Base-by-base conservation (phyloP, 2,113 vertebrate species). In the Carassius gibelio region DNA sequence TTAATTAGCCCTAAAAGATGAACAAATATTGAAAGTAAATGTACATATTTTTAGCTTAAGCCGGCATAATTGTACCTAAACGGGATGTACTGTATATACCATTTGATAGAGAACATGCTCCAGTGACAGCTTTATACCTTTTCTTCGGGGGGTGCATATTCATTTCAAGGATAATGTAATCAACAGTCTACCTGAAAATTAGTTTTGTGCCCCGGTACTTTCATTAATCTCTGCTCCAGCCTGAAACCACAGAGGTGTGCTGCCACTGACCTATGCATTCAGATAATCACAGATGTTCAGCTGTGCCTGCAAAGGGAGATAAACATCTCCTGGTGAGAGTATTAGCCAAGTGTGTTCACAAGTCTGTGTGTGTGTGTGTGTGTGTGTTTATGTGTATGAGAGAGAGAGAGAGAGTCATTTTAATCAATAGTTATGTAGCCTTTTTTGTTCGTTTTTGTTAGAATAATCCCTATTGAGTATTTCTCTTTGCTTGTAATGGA, bases 241-340 rank as follows among this genome's bases (percentile, higher is more conserved):
- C 79, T 8, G n/a, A 52, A 81, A 45, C 15, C 8, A 6, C 38
- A 69, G 62, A 81, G 62, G 80, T 69, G 42, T 81, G 64, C 66
- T 2, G 45, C 5, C 30, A 23, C 66, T 72, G 66, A 72, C 66
- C 66, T 55, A 21, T 57, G 45, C 64, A 55, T 82, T 82, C 17
- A 82, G 19, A 52, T 57, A 34, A 72, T 72, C 81, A 72, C 64
- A 82, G 81, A 36, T 21, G 7, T 59, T 69, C 66, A 82, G 81
- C 30, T 23, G 7, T 30, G 64, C 59, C 50, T 82, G 66, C 26
- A 82, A 8, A 57, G 19, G 17, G 26, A 82, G 64, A 82, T 36
- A 30, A 82, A 82, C 8, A 82, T 34, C 45, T 72, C 50, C 64
- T 57, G 23, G 66, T 38, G 66, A 23, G 81, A 81, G 42, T 17